Percentiles rank a stretch among this genome's conserved stretches.
These are phyloP conservation scores for Astur gentilis DNA, from an alignment of 2,113 vertebrate genomes.

Conservation along the genomic window DNA sequence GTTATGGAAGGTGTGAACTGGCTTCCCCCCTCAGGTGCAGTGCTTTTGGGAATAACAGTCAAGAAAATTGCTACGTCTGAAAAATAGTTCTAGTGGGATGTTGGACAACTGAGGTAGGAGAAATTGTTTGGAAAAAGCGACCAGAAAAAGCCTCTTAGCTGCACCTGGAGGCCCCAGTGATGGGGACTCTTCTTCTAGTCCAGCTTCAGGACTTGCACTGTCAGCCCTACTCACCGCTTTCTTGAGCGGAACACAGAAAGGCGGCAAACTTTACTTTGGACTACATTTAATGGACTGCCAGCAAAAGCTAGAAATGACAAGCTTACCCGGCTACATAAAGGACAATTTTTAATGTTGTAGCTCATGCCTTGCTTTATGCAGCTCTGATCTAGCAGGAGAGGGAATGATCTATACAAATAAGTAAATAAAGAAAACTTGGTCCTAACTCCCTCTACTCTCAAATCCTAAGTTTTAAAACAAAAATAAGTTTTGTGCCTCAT, in stretches of 20 bases:
- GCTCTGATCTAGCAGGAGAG: not conserved
- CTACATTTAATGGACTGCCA: not conserved
- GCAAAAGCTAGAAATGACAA: not conserved
- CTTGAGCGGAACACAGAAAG: not conserved
- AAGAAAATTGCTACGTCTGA: not conserved
- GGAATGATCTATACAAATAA: not conserved
- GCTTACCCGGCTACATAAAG: not conserved
- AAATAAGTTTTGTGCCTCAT: not conserved
- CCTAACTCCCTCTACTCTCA: not conserved
- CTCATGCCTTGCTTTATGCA: not conserved
- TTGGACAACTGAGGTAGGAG: not conserved
- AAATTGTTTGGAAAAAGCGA: not conserved
- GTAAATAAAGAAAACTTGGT: not conserved
- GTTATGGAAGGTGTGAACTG: not conserved
- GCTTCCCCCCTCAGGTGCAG: rapidly evolving
- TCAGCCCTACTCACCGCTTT: not conserved
- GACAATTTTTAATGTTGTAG: not conserved
- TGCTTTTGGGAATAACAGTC: not conserved
- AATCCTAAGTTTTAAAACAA: not conserved
- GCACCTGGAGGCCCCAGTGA: not conserved
- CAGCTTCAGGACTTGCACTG: not conserved
- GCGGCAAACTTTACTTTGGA: not conserved
- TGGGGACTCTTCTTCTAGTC: not conserved
- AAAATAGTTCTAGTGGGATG: not conserved
- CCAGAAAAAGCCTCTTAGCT: not conserved